A percentile compares a stretch with the other conserved stretches of the same genome.
Evolutionary conservation across 2,797 vertebrate species (phyloP).

Genomic region (Typhlichthys subterraneus): DNA sequence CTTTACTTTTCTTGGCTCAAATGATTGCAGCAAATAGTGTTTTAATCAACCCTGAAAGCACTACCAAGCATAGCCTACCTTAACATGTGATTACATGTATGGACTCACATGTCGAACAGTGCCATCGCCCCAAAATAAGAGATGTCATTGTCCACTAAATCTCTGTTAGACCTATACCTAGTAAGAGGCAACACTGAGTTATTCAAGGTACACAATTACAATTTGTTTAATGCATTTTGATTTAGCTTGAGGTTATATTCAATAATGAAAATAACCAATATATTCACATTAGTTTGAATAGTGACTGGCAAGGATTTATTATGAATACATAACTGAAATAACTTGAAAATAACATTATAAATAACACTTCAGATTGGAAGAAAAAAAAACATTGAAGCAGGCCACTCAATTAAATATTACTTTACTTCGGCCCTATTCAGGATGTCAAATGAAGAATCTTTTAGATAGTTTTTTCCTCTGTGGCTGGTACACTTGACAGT

Average conservation of each 20-base stretch:
- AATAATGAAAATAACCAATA: neutral
- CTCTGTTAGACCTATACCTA: neutral
- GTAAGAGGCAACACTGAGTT: neutral
- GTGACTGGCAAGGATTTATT: neutral
- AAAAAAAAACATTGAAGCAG: conserved; percentile 3
- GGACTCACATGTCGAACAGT: neutral
- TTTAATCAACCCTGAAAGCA: neutral
- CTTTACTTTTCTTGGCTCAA: too few relatives aligned
- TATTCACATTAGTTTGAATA: neutral
- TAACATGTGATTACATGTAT: conserved; percentile 5
- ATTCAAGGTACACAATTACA: neutral
- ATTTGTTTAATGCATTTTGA: conserved; percentile 2
- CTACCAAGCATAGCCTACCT: neutral
- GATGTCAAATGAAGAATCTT: conserved; percentile 20
- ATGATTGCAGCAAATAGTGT: too few relatives aligned
- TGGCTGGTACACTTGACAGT: conserved; percentile 47
- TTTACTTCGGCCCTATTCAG: neutral
- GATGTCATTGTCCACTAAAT: conserved; percentile 1
- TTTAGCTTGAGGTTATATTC: conserved; percentile 2
- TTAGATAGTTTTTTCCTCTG: conserved; percentile 28
- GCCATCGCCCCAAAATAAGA: neutral
- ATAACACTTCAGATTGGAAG: conserved; percentile 1
- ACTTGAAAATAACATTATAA: neutral
- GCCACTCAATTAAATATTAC: conserved; percentile 5
- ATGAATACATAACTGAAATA: conserved; percentile 1